Base-by-base conservation (phyloP, 2,888 invertebrate genomes). In the Opisthograptis luteolata region DNA sequence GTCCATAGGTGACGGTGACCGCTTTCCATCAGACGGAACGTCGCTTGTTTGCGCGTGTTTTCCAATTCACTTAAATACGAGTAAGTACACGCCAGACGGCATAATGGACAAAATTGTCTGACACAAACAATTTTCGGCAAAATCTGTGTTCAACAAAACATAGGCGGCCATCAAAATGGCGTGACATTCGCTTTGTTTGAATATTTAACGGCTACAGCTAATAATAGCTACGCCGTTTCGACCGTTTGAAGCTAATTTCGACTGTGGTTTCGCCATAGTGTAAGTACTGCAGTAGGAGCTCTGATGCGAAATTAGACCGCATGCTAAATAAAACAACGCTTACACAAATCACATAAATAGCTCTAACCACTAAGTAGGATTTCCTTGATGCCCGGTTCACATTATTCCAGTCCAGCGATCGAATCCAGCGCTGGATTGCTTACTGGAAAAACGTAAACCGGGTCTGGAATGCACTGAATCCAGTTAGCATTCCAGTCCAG, bases 211-310 rank as follows among this genome's bases (percentile, higher is more conserved):
- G 20, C 10, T n/a, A 17, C 10, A 13, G 28, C 39, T 34, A 39
- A 50, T 44, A 50, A 44, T 50, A 50, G 24, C 49, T 43, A 37
- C 6, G 30, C 31, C 40, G 35, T 36, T 49, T 40, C 27, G 27
- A 9, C 32, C 28, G 39, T 44, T 43, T 28, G 32, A 32, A 24
- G 49, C 43, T 39, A 43, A 44, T 50, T 50, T 43, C 8, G 39
- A 28, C 32, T 34, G 43, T 50, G 49, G 43, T 44, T 49, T 25
- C 14, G 42, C 3, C 37, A 15, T 19, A 43, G 49, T 15, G 10
- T 2, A n/a, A 28, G 13, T 9, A 4, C 13, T 1, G 17, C 48
- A 37, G 34, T 27, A 8, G 28, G 10, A 1, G 2, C 12, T 25
- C 42, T 42, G 1, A 1, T 7, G 5, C 7, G 2, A 13, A 41